Evolutionary conservation across 2,797 vertebrate genomes (phyloP), one percentile per base, ranked within the genome.

Genomic region (Sarcoramphus papa): DNA sequence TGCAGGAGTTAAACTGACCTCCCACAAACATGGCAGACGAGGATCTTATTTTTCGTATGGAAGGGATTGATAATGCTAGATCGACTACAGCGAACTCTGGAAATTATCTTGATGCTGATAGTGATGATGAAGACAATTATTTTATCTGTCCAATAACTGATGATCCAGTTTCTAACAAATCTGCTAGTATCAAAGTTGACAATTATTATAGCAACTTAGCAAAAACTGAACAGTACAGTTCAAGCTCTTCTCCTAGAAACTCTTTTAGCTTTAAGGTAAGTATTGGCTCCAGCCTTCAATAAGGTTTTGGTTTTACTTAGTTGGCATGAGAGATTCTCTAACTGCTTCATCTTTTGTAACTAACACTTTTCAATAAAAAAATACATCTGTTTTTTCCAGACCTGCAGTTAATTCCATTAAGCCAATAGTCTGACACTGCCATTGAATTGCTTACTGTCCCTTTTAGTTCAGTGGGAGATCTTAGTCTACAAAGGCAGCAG

Each of bases 31-130:
- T 99, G 99, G 99, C 98, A 67, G 98, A 99, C 4, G 99, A 99
- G 33, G 99, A 99, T 68, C 98, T 99, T 82, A 99, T 99, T 98
- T 99, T 99, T 88, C 97, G 96, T 86, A 99, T 99, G 99, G 99
- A 99, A 97, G 99, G 99, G 62, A 98, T 99, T 54, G 98, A 98
- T 81, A 98, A 98, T 43, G 78, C 96, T 93, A 97, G 88, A 78
- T 95, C 97, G 4, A 72, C 77, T 33, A 86, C 95, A 41, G 54
- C 33, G 0, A 85, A 31, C 90, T 98, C 97, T 11, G 96, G 97
- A 40, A 97, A 97, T 23, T 96, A 93, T 13, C 94, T 93, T 10
- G 98, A 98, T 7, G 83, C 95, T 56, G 98, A 98, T 33, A 98
- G 98, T 25, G 99, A 99, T 2, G 98, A 99, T 0, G 99, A 99